These are phyloP conservation scores for Charina bottae DNA, from an alignment of 2,113 vertebrate species.

Conservation along the genomic window DNA sequence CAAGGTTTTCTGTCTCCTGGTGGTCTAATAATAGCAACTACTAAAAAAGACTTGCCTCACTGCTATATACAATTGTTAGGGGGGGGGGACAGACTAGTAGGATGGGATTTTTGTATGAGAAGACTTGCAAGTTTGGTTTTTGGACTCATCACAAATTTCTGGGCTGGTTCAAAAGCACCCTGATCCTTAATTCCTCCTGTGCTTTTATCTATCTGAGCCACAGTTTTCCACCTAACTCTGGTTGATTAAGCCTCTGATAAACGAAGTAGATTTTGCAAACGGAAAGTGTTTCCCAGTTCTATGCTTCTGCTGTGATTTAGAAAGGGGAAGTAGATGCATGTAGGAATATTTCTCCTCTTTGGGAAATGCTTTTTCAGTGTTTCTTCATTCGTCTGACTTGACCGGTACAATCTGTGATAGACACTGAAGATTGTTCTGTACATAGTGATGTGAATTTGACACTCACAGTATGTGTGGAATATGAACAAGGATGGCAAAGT, in stretches of 20 bases:
- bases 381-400: not conserved
- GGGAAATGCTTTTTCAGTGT: not conserved
- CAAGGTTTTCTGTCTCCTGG: not conserved
- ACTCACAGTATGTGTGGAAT: not conserved
- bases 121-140: not conserved
- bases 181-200: not conserved
- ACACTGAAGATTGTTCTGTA: constrained; percentile 8
- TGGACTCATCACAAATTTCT: not conserved
- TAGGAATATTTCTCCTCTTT: not conserved
- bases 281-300: not conserved
- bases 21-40: not conserved
- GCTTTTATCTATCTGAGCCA: not conserved
- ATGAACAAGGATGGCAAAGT: not conserved
- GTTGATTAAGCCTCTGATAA: not conserved
- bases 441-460: not conserved
- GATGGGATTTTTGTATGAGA: not conserved
- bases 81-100: no score
- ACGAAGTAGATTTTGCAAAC: not conserved
- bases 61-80: not conserved
- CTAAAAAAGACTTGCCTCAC: not conserved
- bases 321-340: not conserved
- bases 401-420: not conserved
- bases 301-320: not conserved
- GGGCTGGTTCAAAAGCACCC: not conserved
- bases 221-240: not conserved